These are phyloP conservation scores for Vespertilio murinus DNA, from an alignment of 2,797 vertebrate species.

Conservation along the genomic window DNA sequence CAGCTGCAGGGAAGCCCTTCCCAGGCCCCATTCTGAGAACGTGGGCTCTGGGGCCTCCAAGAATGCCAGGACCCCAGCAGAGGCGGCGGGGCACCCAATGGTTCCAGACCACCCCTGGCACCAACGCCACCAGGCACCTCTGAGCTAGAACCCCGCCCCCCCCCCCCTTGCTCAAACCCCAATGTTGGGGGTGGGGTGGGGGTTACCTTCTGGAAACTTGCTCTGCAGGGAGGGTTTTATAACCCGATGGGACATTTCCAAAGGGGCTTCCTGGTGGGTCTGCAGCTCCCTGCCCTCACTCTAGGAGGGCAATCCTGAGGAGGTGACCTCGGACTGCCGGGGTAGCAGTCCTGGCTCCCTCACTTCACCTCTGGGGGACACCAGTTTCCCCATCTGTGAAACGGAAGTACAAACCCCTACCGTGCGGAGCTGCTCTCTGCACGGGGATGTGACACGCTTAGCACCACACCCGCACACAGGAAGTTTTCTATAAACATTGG, in stretches of 20 bases:
- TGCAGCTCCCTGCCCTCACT: not conserved
- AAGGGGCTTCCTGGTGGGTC: not conserved
- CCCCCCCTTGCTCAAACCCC: not conserved
- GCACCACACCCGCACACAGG: fast-evolving
- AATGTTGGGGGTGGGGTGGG: not conserved
- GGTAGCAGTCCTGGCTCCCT: not conserved
- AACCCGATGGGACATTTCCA: not conserved
- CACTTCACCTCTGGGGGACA: not conserved
- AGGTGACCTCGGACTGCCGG: not conserved
- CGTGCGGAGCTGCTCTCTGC: too few relatives aligned
- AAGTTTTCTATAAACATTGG: not conserved
- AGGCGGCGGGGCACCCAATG: not conserved
- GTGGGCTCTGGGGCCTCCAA: not conserved
- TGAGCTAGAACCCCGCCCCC: not conserved
- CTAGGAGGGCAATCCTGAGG: not conserved
- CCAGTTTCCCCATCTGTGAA: not conserved
- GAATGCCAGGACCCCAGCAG: not conserved
- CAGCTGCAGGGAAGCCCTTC: conserved; percentile 8
- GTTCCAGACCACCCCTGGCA: not conserved
- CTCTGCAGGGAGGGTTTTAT: not conserved
- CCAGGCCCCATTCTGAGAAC: conserved; percentile 20
- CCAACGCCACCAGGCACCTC: not conserved
- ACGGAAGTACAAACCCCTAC: not conserved
- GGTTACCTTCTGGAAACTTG: not conserved
- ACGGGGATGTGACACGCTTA: not conserved